phyloP scores from a whole-genome alignment of 1,140 invertebrate genomes.

The Acromyrmex heyeri region DNA sequence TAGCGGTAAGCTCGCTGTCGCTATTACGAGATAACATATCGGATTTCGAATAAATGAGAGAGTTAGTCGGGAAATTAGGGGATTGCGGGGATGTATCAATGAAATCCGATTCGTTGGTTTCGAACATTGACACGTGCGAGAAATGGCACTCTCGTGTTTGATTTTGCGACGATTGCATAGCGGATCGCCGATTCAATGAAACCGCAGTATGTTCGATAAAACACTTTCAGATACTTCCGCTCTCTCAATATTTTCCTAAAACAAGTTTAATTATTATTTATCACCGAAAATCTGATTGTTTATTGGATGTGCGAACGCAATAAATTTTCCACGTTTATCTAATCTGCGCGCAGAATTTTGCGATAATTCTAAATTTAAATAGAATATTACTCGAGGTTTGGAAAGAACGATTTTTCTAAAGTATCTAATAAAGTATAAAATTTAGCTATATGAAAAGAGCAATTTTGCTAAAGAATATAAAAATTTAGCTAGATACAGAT shows the following conservation, averaged over 20 bases:
- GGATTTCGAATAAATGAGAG: conserved; percentile 65
- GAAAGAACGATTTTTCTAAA: too few relatives aligned
- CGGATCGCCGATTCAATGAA: not conserved
- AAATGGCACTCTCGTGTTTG: conserved; percentile 22
- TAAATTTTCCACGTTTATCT: not conserved
- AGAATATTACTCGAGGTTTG: not conserved
- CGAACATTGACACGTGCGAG: conserved; percentile 50
- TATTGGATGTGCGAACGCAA: not conserved
- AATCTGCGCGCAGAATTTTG: not conserved
- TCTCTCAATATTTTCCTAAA: not conserved
- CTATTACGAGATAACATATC: conserved; percentile 56
- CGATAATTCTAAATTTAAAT: not conserved
- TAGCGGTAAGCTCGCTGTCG: conserved; percentile 33
- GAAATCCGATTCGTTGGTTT: conserved; percentile 58
- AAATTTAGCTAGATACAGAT: too few relatives aligned
- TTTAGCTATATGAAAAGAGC: too few relatives aligned
- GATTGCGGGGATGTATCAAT: conserved; percentile 46
- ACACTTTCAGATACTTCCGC: not conserved
- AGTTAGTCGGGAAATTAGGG: conserved; percentile 63
- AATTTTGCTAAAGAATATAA: too few relatives aligned
- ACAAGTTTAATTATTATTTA: not conserved
- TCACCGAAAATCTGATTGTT: conserved; percentile 1
- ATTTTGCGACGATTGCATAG: conserved; percentile 33
- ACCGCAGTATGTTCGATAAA: conserved; percentile 14
- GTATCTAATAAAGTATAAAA: too few relatives aligned